These are phyloP conservation scores for Uromys caudimaculatus DNA, from an alignment of 2,797 vertebrate genomes.

Conservation along the genomic window DNA sequence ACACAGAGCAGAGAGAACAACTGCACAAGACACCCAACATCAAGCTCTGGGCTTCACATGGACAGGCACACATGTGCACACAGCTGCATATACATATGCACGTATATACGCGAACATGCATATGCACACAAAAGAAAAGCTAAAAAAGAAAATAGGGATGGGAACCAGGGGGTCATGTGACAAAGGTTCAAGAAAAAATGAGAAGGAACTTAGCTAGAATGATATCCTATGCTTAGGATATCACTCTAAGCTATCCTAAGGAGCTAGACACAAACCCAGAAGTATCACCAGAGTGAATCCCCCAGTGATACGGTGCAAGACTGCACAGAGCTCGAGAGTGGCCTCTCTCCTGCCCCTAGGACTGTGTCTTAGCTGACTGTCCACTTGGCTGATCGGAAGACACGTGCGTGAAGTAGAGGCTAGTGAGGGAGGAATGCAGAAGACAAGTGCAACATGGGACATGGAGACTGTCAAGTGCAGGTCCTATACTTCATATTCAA, in stretches of 20 bases:
- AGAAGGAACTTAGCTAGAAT: background rate
- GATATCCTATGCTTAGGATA: too few relatives aligned
- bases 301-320: background rate
- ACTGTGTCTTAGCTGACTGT: background rate
- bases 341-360: background rate
- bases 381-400: background rate
- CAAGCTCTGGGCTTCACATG: background rate
- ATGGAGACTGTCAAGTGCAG: background rate
- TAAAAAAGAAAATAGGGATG: background rate
- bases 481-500: background rate
- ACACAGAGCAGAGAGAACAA: background rate
- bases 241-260: background rate
- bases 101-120: background rate
- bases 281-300: rapidly evolving
- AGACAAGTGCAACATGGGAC: background rate
- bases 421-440: rapidly evolving
- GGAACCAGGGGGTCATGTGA: background rate
- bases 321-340: background rate
- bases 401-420: background rate
- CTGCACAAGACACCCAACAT: background rate
- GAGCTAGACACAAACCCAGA: background rate
- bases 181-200: background rate
- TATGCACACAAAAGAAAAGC: background rate
- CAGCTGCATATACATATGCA: background rate
- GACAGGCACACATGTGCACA: background rate